Evolutionary conservation across 1,140 invertebrate species (phyloP), one percentile per base, ranked within the genome.

Genomic region (Macrosteles quadrilineatus): DNA sequence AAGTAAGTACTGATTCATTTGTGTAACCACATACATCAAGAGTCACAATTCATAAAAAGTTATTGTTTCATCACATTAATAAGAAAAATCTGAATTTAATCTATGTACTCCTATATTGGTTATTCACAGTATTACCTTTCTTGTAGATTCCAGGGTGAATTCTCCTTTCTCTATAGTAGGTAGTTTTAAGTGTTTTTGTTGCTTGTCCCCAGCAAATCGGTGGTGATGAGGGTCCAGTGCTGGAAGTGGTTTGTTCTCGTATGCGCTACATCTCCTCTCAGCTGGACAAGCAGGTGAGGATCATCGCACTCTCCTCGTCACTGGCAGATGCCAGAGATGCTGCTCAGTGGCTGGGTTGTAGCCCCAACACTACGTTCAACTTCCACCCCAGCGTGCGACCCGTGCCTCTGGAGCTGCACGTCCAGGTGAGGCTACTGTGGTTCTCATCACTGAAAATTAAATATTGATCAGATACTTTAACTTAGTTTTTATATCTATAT

Each of bases 231-330:
- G 94, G 94, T 2, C 96, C 98, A 0, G 92, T 98, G 12, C 81
- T 99, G 47, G 98, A 99, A 84, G 93, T 99, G 2, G 95, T 99
- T 19, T 98, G 97, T 80, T 98, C 97, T 0, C 83, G 98, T 70
- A 98, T 98, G 88, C 84, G 97, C 29, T 99, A 99, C 79, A 99
- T 99, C 68, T 94, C 96, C 0, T 96, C 95, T 0, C 97, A 99
- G 80, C 89, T 98, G 30, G 96, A 98, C 73, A 89, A 90, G 74
- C 91, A 91, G 27, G 97, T 99, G 55, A 85, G 98, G 23, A 98
- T 99, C 53, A 89, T 99, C n/a, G 96, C 97, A 0, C 81, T 99
- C 1, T 96, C 94, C 29, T 91, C 95, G 0, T 97, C 98, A 0
- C 83, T 99, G 29, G 94, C 94, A 4, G 98, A 99, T 85, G 95